Conservation (phyloP, 2,113 vertebrate species). For the Notarius quadriscutis region DNA sequence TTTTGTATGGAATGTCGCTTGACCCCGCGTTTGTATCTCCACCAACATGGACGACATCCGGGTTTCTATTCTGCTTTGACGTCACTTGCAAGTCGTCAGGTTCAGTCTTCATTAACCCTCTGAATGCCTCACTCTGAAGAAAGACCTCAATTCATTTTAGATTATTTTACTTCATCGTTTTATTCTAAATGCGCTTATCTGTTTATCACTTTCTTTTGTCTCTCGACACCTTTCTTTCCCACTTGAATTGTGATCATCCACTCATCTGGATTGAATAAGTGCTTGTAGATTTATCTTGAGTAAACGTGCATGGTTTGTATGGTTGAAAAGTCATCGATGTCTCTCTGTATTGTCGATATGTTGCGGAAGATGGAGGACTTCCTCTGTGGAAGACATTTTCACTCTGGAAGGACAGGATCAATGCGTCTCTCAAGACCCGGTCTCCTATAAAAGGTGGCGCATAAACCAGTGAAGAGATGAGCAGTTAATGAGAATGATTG, state of each 20-base stretch:
- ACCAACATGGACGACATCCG: no score
- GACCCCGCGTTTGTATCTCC: no score
- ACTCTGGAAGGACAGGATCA: slow-evolving; percentile 60
- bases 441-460: slow-evolving; percentile 68
- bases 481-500: slow-evolving; percentile 56
- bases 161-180: background rate
- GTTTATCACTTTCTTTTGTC: slow-evolving; percentile 41
- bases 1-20: no score
- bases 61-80: no score
- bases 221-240: background rate
- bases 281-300: background rate
- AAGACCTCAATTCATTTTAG: no score
- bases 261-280: slow-evolving; percentile 37
- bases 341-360: slow-evolving; percentile 61
- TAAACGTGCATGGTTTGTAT: slow-evolving; percentile 4
- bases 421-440: slow-evolving; percentile 61
- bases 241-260: slow-evolving; percentile 8
- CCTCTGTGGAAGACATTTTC: slow-evolving; percentile 70
- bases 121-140: no score
- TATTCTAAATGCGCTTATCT: background rate
- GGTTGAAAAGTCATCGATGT: slow-evolving; percentile 32
- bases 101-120: no score
- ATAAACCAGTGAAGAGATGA: slow-evolving; percentile 61
- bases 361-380: slow-evolving; percentile 68
- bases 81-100: no score